Base-by-base conservation (phyloP, 2,888 invertebrate genomes). In the Drosophila lacicola region DNA sequence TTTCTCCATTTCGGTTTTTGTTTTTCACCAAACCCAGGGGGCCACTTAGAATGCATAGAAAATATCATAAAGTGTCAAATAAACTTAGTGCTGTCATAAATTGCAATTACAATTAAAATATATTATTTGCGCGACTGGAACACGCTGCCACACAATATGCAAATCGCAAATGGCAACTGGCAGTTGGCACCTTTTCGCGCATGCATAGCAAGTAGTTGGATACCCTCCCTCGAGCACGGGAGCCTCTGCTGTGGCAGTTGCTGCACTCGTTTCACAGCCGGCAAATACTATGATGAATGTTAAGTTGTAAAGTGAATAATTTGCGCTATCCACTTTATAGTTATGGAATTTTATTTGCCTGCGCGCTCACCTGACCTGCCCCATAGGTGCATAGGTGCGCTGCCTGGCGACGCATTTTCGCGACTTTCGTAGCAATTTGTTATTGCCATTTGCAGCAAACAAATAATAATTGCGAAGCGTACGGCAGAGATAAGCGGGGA, bases 1-100 rank as follows among this genome's bases (percentile, higher is more conserved):
- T 19, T 14, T n/a, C 4, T 9, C 13, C 55, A 34, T 29, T 29
- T 29, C 29, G 2, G 29, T 29, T 29, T 29, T 29, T 29, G 29
- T 8, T 25, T 25, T 25, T 2, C 25, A 25, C 25, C 25, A 8
- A 25, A 36, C 45, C 42, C 57, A 50, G 51, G 29, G 53, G 53
- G 34, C 45, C 42, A 62, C 47, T 74, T 53, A 36, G 47, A 56
- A 75, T 75, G 42, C 60, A 51, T 61, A 57, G 67, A 33, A 66
- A 74, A 64, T 66, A 68, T 73, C 54, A 72, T 66, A 71, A 73
- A 53, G 63, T 79, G 74, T 85, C 86, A 55, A 56, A 80, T 80
- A 66, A 80, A 77, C 57, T 63, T 57, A 34, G 46, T 47, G 41
- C 50, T 67, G 66, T 74, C 72, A 86, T 83, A 88, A 88, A 86